Evolutionary conservation across 1,140 invertebrate genomes (phyloP).

Genomic region (Chironomus tepperi): DNA sequence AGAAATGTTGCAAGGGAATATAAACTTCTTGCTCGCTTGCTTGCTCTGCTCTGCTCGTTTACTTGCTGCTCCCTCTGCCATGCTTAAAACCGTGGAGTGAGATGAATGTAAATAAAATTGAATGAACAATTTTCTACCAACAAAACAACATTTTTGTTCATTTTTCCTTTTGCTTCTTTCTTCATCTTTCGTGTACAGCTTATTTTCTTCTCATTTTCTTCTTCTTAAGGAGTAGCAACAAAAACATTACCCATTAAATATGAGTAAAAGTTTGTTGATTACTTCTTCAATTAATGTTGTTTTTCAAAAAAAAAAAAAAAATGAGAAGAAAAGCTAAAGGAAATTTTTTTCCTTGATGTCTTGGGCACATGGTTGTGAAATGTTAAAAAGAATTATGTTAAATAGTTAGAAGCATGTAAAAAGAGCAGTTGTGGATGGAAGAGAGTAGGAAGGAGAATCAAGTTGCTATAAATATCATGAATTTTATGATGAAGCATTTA

Average conservation of each 20-base stretch:
- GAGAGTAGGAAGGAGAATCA: not conserved
- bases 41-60: not conserved
- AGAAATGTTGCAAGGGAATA: slow-evolving; percentile 18
- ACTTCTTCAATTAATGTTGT: slow-evolving; percentile 22
- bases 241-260: slow-evolving; percentile 21
- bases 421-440: not conserved
- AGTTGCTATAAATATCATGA: not conserved
- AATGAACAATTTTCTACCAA: slow-evolving; percentile 21
- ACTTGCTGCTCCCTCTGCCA: not conserved
- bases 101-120: slow-evolving; percentile 21
- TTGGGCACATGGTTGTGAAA: not conserved
- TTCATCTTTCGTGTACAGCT: not conserved
- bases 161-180: not conserved
- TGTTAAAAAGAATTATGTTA: not conserved
- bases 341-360: not conserved
- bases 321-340: not conserved
- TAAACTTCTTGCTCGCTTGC: not conserved
- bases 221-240: not conserved
- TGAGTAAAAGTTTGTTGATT: slow-evolving; percentile 17
- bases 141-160: slow-evolving; percentile 18
- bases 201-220: not conserved
- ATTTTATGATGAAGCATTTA: slow-evolving; percentile 14
- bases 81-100: not conserved
- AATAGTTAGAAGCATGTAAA: not conserved
- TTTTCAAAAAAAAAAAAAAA: not conserved